A percentile compares a stretch with the other conserved stretches of the same genome.
Conservation (phyloP, 1,140 invertebrate species). For the Drosophila paulistorum region DNA sequence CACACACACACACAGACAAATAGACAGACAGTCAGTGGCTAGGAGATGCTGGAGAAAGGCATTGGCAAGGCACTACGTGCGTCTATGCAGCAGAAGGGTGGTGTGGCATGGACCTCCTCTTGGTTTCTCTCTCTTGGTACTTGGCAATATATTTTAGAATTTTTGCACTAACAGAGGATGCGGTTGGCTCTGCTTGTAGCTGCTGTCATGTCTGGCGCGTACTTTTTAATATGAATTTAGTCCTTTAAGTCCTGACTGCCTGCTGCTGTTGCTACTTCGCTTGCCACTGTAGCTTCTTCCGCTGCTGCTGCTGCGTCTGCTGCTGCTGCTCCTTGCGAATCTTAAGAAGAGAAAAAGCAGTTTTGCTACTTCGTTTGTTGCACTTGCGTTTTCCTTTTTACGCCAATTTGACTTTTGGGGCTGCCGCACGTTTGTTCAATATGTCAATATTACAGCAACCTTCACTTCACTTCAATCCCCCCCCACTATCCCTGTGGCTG, state of each 20-base stretch:
- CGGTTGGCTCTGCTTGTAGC: slow-evolving; percentile 14
- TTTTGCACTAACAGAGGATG: slow-evolving; percentile 53
- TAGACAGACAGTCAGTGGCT: slow-evolving; percentile 12
- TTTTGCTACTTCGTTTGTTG: slow-evolving; percentile 43
- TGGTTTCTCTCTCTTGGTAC: slow-evolving; percentile 11
- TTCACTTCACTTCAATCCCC: slow-evolving; percentile 22
- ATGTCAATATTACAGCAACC: slow-evolving; percentile 77
- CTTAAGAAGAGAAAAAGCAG: slow-evolving; percentile 16
- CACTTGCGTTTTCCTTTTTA: slow-evolving; percentile 60
- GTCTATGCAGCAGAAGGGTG: slow-evolving; percentile 53
- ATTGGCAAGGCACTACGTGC: slow-evolving; percentile 48
- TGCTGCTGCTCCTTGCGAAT: slow-evolving; percentile 2
- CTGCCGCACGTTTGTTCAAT: slow-evolving; percentile 75
- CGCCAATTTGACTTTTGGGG: slow-evolving; percentile 62
- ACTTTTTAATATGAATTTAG: slow-evolving; percentile 81
- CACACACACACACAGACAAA: slow-evolving; percentile 20
- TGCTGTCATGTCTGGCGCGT: slow-evolving; percentile 72
- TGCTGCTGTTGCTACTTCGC: slow-evolving; percentile 15
- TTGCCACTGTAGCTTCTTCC: slow-evolving; percentile 1
- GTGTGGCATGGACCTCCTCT: not conserved
- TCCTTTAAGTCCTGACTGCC: slow-evolving; percentile 69
- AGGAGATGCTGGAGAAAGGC: slow-evolving; percentile 2
- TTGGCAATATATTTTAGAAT: slow-evolving; percentile 78
- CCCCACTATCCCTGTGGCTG: too few species aligned
- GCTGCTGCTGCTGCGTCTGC: slow-evolving; percentile 22